Conservation (phyloP, 2,113 vertebrate genomes). For the Hippocampus guttulatus region DNA sequence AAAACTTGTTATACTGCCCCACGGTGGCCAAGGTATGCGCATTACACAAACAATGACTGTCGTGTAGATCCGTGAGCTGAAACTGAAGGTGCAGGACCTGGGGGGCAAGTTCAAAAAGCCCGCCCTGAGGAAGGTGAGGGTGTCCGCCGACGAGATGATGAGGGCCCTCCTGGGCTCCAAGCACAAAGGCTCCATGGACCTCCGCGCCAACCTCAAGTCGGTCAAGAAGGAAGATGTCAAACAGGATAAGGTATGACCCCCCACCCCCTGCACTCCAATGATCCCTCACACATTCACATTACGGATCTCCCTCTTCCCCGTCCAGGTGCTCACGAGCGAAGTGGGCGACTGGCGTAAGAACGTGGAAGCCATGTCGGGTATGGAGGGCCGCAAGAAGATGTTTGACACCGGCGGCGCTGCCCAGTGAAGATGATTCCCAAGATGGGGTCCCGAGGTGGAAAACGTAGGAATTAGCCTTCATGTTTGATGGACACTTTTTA, state of each 20-base stretch:
- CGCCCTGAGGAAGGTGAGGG: conserved; percentile 85
- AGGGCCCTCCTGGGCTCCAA: conserved; percentile 95
- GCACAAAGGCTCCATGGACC: conserved; percentile 97
- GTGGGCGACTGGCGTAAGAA: conserved; percentile 98
- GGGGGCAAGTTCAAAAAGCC: conserved; percentile 97
- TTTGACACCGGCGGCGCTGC: conserved; percentile 83
- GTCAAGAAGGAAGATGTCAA: conserved; percentile 97
- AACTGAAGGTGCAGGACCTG: conserved; percentile 90
- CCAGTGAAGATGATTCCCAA: conserved; percentile 50
- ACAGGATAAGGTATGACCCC: conserved; percentile 73
- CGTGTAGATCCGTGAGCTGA: conserved; percentile 89
- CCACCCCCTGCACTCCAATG: not conserved
- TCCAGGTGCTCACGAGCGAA: conserved; percentile 84
- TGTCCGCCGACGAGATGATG: conserved; percentile 96
- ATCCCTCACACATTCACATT: not conserved
- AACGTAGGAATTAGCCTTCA: not conserved
- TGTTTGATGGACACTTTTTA: not conserved
- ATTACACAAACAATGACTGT: too few relatives aligned
- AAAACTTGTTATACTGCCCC: too few relatives aligned
- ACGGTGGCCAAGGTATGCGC: too few relatives aligned
- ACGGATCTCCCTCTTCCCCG: not conserved
- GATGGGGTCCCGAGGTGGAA: not conserved
- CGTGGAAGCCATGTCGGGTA: conserved; percentile 97
- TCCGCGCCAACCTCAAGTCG: conserved; percentile 93
- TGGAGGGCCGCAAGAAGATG: conserved; percentile 99